Evolutionary conservation across 2,888 invertebrate species (phyloP).

Genomic region (Marronus borbonicus): DNA sequence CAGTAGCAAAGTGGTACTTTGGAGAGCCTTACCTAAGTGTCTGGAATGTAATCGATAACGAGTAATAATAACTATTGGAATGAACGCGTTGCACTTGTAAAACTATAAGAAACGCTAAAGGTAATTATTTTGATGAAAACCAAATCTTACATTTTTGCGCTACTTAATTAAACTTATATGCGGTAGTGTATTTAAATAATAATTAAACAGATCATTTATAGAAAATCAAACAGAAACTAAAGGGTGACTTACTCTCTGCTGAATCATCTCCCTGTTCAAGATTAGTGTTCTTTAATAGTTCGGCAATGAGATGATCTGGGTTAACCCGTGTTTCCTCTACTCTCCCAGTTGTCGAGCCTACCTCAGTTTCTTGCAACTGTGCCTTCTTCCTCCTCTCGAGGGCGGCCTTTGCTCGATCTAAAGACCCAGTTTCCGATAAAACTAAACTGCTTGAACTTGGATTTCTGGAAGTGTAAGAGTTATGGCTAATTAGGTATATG

Average conservation of each 20-base stretch:
- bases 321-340: slow-evolving; percentile 95
- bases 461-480: slow-evolving; percentile 75
- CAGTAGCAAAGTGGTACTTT: too few relatives aligned
- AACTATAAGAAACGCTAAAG: too few relatives aligned
- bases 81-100: too few relatives aligned
- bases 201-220: too few relatives aligned
- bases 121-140: too few relatives aligned
- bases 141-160: too few relatives aligned
- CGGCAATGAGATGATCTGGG: slow-evolving; percentile 93
- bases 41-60: too few relatives aligned
- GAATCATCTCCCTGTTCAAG: slow-evolving; percentile 86
- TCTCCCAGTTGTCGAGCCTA: slow-evolving; percentile 75
- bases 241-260: slow-evolving; percentile 81
- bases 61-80: too few relatives aligned
- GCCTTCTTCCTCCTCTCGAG: slow-evolving; percentile 81
- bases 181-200: too few relatives aligned
- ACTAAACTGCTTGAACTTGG: slow-evolving; percentile 86
- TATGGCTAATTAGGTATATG: neutral
- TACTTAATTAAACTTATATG: too few relatives aligned
- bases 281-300: slow-evolving; percentile 90
- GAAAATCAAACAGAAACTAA: too few relatives aligned
- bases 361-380: slow-evolving; percentile 70
- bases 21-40: too few relatives aligned
- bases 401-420: slow-evolving; percentile 87
- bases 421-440: slow-evolving; percentile 87